Conservation (phyloP, 2,113 vertebrate genomes). For the Psittacula cyanocephala region DNA sequence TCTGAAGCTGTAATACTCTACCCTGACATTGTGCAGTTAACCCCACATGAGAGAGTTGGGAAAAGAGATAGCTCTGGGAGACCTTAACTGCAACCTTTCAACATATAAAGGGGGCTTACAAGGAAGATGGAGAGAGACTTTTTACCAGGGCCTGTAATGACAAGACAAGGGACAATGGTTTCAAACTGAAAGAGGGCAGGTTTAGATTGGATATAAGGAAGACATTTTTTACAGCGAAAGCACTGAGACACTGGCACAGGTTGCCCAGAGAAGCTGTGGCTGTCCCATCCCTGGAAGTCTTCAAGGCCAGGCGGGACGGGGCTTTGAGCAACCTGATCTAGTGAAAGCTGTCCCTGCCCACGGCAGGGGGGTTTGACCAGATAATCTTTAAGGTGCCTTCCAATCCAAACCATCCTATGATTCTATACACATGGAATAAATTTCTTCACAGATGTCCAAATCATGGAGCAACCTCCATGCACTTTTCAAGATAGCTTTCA, state of each 20-base stretch:
- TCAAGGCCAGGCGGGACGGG: neutral
- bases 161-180: neutral
- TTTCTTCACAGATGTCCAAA: neutral
- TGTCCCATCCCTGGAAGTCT: neutral
- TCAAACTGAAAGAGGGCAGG: neutral
- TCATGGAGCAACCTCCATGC: neutral
- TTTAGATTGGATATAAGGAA: neutral
- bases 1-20: neutral
- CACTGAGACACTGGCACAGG: neutral
- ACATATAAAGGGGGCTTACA: neutral
- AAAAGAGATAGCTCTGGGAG: neutral
- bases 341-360: neutral
- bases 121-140: neutral
- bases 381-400: neutral
- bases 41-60: neutral
- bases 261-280: neutral
- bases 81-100: neutral
- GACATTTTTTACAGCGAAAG: neutral
- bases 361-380: accelerated
- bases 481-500: neutral
- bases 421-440: neutral
- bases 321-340: neutral
- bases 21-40: neutral
- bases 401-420: neutral
- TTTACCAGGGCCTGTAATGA: neutral